phyloP scores from a whole-genome alignment of 1,140 invertebrate genomes.

The Drosophila miranda region DNA sequence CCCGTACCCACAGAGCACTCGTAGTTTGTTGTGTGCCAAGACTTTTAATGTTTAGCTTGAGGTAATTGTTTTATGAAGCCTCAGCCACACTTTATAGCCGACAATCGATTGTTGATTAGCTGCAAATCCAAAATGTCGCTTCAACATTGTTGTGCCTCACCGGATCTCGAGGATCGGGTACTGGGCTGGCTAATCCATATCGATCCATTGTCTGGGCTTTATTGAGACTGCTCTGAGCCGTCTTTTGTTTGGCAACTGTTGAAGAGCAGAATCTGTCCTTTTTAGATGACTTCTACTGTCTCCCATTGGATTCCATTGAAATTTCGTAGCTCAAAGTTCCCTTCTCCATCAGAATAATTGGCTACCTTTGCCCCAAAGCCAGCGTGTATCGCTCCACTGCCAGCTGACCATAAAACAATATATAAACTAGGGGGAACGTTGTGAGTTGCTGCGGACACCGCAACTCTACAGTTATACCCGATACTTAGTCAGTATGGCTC shows the following conservation, averaged over 20 bases:
- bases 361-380: conserved; percentile 23
- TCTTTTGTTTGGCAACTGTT: conserved; percentile 33
- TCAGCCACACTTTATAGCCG: conserved; percentile 45
- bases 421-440: too few relatives aligned
- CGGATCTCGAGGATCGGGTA: conserved; percentile 18
- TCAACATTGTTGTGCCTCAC: conserved; percentile 39
- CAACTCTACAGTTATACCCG: too few relatives aligned
- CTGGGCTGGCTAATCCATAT: conserved; percentile 10
- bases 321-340: conserved; percentile 10
- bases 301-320: neutral
- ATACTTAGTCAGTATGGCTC: too few relatives aligned
- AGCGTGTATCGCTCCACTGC: conserved; percentile 38
- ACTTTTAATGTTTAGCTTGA: conserved; percentile 51
- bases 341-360: conserved; percentile 8
- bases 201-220: conserved; percentile 15
- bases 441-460: too few relatives aligned
- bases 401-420: conserved; percentile 44
- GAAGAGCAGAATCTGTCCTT: neutral
- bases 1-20: conserved; percentile 7
- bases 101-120: conserved; percentile 56
- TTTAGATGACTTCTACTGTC: neutral
- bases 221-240: conserved; percentile 5
- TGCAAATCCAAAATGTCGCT: conserved; percentile 20
- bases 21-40: conserved; percentile 61
- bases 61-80: conserved; percentile 55